Base-by-base conservation (phyloP, 1,140 invertebrate genomes). In the Spodoptera litura region DNA sequence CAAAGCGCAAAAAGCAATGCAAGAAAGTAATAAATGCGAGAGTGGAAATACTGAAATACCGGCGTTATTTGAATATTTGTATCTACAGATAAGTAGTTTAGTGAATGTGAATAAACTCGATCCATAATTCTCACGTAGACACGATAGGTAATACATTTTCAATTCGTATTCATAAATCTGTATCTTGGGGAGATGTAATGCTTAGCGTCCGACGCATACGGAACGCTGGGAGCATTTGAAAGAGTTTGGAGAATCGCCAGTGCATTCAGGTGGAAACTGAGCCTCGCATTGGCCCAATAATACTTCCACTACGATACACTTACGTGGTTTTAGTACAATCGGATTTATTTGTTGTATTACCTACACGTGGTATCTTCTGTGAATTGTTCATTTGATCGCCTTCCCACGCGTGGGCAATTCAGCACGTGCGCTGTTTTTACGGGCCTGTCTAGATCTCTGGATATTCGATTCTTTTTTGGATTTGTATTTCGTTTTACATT, bases 161-260 rank as follows among this genome's bases (percentile, higher is more conserved):
- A 72, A 72, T 38, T 49, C n/a, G 20, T 70, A 49, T 56, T 70
- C 62, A 77, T 55, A 77, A 58, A 77, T 77, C 62, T 70, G 72
- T 49, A 64, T 66, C 64, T 77, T 58, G 27, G 55, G 55, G 52
- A 77, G 62, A 66, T 35, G 53, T 49, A 77, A 77, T 77, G 6
- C 38, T 44, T 44, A 77, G 25, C 27, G 53, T 70, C 35, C 38
- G 53, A 77, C 59, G 70, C 31, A 66, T 73, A 53, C 38, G 70
- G 9, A 8, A 38, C 35, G 52, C 38, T 27, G 58, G 53, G 55
- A 68, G 59, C 35, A 58, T 52, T 35, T 56, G 53, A 68, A 77
- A 75, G 78, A 70, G 59, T 81, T 79, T 80, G 79, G 76, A 79
- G 71, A 25, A 70, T 66, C 76, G 79, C 82, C 78, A 83, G 79